Percentiles rank a stretch among this genome's conserved stretches.
Conservation (phyloP, 2,113 vertebrate species). For the human (Homo sapiens) region DNA sequence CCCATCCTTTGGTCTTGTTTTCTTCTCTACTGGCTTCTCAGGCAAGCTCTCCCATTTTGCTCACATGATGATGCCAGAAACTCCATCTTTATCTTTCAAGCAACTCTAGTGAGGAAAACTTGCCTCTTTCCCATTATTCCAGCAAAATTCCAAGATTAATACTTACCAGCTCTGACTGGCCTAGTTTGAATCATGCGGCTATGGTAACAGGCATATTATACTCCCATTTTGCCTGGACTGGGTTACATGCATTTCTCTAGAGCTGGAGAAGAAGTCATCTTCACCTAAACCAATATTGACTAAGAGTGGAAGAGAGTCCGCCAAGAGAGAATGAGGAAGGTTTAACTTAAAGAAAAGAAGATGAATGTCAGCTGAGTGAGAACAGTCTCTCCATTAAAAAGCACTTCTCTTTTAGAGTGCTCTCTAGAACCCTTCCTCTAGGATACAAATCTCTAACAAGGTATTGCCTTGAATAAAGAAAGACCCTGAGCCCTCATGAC, state of each 20-base stretch:
- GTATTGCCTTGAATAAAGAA: background rate
- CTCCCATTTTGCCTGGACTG: background rate
- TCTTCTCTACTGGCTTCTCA: background rate
- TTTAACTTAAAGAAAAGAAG: background rate
- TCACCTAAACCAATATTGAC: background rate
- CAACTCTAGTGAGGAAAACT: background rate
- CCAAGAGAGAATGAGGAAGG: background rate
- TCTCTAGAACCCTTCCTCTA: background rate
- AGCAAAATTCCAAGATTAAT: background rate
- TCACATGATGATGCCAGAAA: background rate
- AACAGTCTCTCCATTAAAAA: background rate
- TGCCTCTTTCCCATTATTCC: background rate
- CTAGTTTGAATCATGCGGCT: background rate
- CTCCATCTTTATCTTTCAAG: background rate
- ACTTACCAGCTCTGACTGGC: background rate
- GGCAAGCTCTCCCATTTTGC: background rate
- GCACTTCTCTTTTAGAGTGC: background rate
- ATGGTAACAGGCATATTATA: background rate
- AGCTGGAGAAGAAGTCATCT: background rate
- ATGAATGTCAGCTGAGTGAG: background rate
- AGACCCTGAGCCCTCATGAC: background rate
- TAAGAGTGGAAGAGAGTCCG: background rate
- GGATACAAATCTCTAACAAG: background rate
- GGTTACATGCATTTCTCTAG: background rate
- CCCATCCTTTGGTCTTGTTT: background rate